Conservation (phyloP, 2,888 invertebrate genomes). For the Polietes domitor region DNA sequence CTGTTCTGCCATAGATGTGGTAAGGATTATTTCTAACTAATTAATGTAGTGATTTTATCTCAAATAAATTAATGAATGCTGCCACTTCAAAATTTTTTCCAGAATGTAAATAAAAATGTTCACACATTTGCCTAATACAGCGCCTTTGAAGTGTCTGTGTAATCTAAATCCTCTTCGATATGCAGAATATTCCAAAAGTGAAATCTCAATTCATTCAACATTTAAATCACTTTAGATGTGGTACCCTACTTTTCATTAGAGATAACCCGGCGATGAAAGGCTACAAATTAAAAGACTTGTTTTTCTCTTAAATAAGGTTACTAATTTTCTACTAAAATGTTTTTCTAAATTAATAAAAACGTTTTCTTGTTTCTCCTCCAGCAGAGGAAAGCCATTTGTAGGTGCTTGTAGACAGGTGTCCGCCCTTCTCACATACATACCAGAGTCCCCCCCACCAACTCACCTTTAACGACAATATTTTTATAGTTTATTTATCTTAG, state of each 20-base stretch:
- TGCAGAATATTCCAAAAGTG: not conserved
- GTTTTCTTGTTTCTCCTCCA: not conserved
- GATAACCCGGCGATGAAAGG: not conserved
- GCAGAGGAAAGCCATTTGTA: constrained; percentile 8
- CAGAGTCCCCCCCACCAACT: not conserved
- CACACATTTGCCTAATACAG: too few species aligned
- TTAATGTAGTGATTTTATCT: too few species aligned
- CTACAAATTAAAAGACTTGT: not conserved
- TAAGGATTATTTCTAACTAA: too few species aligned
- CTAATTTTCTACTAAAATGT: constrained; percentile 1
- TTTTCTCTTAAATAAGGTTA: not conserved
- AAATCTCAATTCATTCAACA: constrained; percentile 4
- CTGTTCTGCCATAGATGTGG: too few species aligned
- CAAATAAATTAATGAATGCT: too few species aligned
- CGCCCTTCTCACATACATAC: constrained; percentile 23
- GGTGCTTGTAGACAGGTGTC: constrained; percentile 48
- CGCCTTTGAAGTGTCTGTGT: too few species aligned
- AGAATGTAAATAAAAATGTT: too few species aligned
- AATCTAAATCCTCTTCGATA: too few species aligned
- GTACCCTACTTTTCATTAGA: not conserved
- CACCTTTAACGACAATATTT: constrained; percentile 15
- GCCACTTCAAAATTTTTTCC: too few species aligned
- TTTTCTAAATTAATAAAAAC: constrained; percentile 9
- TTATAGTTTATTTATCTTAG: constrained; percentile 39
- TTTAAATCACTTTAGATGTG: not conserved